Evolutionary conservation across 1,140 invertebrate genomes (phyloP).

Genomic region (Pseudachorutes palmiensis): DNA sequence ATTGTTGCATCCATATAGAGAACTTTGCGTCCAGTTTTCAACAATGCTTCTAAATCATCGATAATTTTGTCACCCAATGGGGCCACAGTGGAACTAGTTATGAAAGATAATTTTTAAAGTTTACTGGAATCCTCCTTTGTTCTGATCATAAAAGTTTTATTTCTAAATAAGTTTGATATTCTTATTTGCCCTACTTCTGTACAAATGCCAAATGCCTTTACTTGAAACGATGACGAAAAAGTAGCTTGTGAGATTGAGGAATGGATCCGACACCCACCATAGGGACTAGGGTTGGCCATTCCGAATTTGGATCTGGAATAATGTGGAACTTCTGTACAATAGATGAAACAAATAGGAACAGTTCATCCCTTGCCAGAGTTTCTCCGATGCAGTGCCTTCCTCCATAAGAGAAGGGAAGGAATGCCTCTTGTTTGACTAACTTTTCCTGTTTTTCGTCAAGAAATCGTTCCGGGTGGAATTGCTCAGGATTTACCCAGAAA

Average conservation of each 20-base stretch:
- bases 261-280: not conserved
- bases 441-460: conserved; percentile 49
- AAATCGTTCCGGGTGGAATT: conserved; percentile 19
- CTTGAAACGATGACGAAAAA: not conserved
- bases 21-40: no score
- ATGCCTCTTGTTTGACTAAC: conserved; percentile 48
- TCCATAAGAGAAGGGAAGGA: conserved; percentile 69
- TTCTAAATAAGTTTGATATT: no score
- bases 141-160: no score
- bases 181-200: no score
- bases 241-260: conserved; percentile 4
- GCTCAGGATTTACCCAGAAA: conserved; percentile 39
- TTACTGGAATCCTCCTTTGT: no score
- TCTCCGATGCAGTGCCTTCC: conserved; percentile 64
- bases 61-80: no score
- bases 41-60: no score
- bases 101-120: no score
- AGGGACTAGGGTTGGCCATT: not conserved
- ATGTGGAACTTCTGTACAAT: conserved; percentile 50
- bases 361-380: conserved; percentile 57
- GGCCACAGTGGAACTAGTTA: no score
- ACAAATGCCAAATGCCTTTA: no score
- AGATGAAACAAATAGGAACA: conserved; percentile 63
- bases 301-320: not conserved
- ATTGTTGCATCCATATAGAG: no score